Evolutionary conservation across 2,888 invertebrate species (phyloP), one percentile per base, ranked within the genome.

Genomic region (Cinara cedri): DNA sequence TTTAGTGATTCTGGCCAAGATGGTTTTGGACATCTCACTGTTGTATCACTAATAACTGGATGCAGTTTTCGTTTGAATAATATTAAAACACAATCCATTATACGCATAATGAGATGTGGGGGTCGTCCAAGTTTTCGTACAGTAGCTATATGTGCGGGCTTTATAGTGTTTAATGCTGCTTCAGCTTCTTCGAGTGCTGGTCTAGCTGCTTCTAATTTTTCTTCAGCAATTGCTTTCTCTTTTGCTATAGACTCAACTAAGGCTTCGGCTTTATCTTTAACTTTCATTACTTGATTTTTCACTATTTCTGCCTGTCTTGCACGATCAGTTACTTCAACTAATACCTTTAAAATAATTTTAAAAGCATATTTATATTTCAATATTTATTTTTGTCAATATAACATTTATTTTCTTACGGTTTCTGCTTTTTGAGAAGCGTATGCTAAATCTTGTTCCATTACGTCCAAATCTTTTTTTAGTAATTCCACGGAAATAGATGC

Each of bases 1-100:
- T 97, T 98, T 63, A 98, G 87, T 0, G 97, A 97, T 86, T 98
- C 98, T 10, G 93, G 91, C 98, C 98, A 98, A 0, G 97, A 97
- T 3, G 98, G 97, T 85, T 96, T 97, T 0, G 95, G 93, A 85
- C 95, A 95, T 0, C 92, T 90, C 1, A 92, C 90, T 46, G 94
- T 90, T 0, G 91, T 90, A 85, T 98, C 98, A 6, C 91, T 89
- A 83, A 92, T 90, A 8, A 94, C 90, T 0, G 94, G 90, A 85
- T 96, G 95, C 65, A 97, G 85, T 86, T 92, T 92, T 82, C 95
- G 90, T 88, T 97, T 96, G 85, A 98, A 98, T 34, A 98, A 87
- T 83, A 98, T 93, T 83, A 97, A 85, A 0, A 97, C 97, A 85
- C 95, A 96, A 86, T 98, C 98, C 98, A 98, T 98, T 83, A 98